Percentiles rank a stretch among this genome's conserved stretches.
Evolutionary conservation across 2,888 invertebrate genomes (phyloP).

Genomic region (Conchocele bisecta): DNA sequence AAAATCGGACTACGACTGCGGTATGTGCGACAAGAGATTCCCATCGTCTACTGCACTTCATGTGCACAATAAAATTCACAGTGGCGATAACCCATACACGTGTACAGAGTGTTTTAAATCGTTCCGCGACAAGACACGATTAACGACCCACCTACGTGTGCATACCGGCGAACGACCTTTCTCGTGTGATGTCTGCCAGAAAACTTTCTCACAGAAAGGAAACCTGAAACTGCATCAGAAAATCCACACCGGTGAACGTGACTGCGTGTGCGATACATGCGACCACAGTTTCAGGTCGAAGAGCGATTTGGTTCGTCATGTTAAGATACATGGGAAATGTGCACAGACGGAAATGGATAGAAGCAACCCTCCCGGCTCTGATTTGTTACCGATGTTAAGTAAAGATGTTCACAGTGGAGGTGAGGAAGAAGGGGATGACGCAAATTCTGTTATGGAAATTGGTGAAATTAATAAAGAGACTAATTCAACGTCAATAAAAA

Average conservation of each 20-base stretch:
- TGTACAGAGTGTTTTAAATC: constrained; percentile 28
- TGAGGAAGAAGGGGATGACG: no score
- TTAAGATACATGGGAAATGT: constrained; percentile 24
- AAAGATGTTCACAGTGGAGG: no score
- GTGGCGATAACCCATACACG: constrained; percentile 37
- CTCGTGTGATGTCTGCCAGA: constrained; percentile 24
- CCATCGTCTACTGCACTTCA: constrained; percentile 24
- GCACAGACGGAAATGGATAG: no score
- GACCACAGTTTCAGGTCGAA: constrained; percentile 19
- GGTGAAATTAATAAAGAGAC: no score
- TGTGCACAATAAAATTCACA: constrained; percentile 30
- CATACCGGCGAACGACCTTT: constrained; percentile 42
- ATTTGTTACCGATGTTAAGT: no score
- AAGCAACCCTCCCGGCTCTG: no score
- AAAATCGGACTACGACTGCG: neutral
- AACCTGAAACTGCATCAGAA: constrained; percentile 46
- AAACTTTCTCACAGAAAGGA: constrained; percentile 43
- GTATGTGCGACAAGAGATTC: constrained; percentile 19
- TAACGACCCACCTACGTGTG: constrained; percentile 36
- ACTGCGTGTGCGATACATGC: constrained; percentile 18
- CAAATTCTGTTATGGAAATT: no score
- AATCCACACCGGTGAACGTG: constrained; percentile 27
- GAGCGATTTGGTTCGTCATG: constrained; percentile 23
- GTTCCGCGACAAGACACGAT: constrained; percentile 36
- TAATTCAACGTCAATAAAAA: no score